Base-by-base conservation (phyloP, 2,797 vertebrate genomes). In the Acropternis orthonyx region DNA sequence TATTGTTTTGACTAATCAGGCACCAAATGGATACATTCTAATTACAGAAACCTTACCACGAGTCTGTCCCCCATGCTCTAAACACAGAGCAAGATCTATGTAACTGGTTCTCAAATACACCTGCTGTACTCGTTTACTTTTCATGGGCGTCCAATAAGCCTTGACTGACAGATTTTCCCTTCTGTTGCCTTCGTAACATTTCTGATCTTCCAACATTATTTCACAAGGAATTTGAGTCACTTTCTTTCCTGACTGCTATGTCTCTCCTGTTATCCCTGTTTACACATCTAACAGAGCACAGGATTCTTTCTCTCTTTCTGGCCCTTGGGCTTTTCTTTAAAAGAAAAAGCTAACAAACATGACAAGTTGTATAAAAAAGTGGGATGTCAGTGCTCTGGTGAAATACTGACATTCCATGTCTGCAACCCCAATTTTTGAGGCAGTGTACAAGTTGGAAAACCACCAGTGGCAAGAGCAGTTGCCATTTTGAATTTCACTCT, bases 381-480 rank as follows among this genome's bases (percentile, higher is more conserved):
- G 71, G 67, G 51, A 81, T 95, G 94, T 97, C 96, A 95, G 61
- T 26, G 92, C 71, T 62, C 55, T 34, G 14, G 88, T 91, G 89
- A 97, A 91, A 93, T 88, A 86, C 82, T 76, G 95, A 96, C 89
- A 95, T 78, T 84, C 54, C 36, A 23, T 55, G 94, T 97, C 96
- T 92, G 55, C 88, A 91, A 71, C 77, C 56, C 43, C 48, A 80
- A 79, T 92, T 92, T 95, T 87, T 95, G 88, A 97, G 96, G 91
- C 94, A 75, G 46, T 5, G 44, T 66, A 83, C 90, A 87, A 95
- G 77, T 63, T 96, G 95, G 90, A 97, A 97, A 98, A 98, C 69
- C 97, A 97, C 98, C 97, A 59, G 93, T 97, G 98, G 98, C 98
- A 98, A 98, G 97, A 98, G 48, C 98, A 98, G 96, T 95, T 98